Percentiles rank a stretch among this genome's conserved stretches.
These are phyloP conservation scores for Ceratina japonica DNA, from an alignment of 1,140 invertebrate species.

Conservation along the genomic window DNA sequence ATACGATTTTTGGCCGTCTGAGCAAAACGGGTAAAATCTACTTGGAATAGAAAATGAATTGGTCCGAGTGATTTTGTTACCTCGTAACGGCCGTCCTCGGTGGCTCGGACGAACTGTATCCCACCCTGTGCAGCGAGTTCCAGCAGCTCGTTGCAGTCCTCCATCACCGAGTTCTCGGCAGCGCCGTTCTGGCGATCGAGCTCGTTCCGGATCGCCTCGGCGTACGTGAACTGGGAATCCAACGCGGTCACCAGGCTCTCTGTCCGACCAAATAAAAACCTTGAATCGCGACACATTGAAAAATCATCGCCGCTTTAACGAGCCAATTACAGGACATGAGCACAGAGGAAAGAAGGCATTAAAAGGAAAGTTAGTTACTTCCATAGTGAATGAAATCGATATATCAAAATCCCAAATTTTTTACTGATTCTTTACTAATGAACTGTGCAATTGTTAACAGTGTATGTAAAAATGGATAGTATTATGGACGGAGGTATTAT, in stretches of 20 bases:
- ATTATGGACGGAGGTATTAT: too few relatives aligned
- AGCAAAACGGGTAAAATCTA: too few relatives aligned
- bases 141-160: slow-evolving; percentile 75
- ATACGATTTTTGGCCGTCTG: too few relatives aligned
- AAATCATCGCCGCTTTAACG: slow-evolving; percentile 36
- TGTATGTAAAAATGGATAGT: too few relatives aligned
- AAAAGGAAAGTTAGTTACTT: too few relatives aligned
- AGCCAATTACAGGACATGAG: slow-evolving; percentile 27
- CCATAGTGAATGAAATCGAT: background rate
- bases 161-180: slow-evolving; percentile 51
- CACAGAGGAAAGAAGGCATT: too few relatives aligned
- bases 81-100: slow-evolving; percentile 78
- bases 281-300: slow-evolving; percentile 28
- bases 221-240: slow-evolving; percentile 57
- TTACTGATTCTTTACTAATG: too few relatives aligned
- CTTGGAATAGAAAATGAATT: too few relatives aligned
- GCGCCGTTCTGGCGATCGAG: slow-evolving; percentile 42
- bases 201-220: slow-evolving; percentile 36
- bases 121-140: slow-evolving; percentile 77
- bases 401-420: too few relatives aligned
- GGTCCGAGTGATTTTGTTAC: slow-evolving; percentile 65
- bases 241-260: slow-evolving; percentile 56
- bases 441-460: too few relatives aligned
- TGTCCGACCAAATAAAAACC: slow-evolving; percentile 38
- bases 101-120: slow-evolving; percentile 78